Conservation (phyloP, 2,797 vertebrate species). For the Leucoraja ocellata region DNA sequence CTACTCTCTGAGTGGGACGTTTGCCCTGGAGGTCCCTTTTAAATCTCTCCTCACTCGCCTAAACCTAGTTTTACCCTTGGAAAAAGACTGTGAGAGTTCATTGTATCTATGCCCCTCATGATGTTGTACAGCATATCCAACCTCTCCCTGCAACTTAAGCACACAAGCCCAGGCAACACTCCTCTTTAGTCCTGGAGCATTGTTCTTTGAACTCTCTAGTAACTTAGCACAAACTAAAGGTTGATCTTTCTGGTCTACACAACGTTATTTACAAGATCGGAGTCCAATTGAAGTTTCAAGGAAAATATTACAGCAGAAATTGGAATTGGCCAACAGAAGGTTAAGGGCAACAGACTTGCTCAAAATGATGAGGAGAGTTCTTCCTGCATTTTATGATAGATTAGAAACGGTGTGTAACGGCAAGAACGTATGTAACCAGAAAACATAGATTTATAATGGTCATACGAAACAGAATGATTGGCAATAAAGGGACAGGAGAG, state of each 20-base stretch:
- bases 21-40: too few relatives aligned
- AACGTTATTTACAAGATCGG: background rate
- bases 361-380: background rate
- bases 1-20: too few relatives aligned
- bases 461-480: too few relatives aligned
- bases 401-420: background rate
- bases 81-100: too few relatives aligned
- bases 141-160: too few relatives aligned
- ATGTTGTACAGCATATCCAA: too few relatives aligned
- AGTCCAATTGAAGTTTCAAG: background rate
- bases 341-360: background rate
- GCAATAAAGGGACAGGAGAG: background rate
- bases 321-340: background rate
- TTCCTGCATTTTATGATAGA: background rate
- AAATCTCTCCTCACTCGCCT: too few relatives aligned
- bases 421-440: background rate
- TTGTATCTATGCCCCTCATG: too few relatives aligned
- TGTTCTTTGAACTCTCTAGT: too few relatives aligned
- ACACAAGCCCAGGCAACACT: too few relatives aligned
- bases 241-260: background rate
- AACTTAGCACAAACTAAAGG: background rate
- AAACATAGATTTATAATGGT: background rate
- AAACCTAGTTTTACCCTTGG: too few relatives aligned
- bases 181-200: background rate
- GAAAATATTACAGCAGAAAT: background rate